These are phyloP conservation scores for Crambe crambe DNA, from an alignment of 37 sponge, comb jelly and placozoan species.

Conservation along the genomic window DNA sequence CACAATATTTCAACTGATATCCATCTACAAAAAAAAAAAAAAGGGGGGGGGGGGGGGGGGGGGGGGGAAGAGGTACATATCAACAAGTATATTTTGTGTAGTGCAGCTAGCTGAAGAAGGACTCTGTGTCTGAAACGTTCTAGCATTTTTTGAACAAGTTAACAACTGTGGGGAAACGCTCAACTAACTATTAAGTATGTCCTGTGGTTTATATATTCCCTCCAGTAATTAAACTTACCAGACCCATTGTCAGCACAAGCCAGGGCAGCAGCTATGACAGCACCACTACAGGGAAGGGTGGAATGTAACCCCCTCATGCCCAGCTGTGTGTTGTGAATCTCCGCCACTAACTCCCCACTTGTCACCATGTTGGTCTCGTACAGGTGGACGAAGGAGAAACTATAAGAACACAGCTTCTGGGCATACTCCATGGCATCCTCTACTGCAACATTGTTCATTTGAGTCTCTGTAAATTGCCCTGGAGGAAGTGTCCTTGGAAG, in stretches of 20 bases:
- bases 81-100: no score
- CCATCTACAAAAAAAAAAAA: background rate
- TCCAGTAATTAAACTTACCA: conserved; percentile 26
- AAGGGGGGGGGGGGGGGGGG: background rate
- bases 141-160: no score
- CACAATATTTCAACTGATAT: conserved; percentile 28
- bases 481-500: background rate
- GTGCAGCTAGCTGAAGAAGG: no score
- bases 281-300: conserved; percentile 20
- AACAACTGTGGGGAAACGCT: no score
- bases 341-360: conserved; percentile 55
- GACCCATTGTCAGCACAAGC: conserved; percentile 12
- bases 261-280: conserved; percentile 48
- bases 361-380: conserved; percentile 63
- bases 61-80: background rate
- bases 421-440: conserved; percentile 20
- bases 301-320: conserved; percentile 72
- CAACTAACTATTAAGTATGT: no score
- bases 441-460: conserved; percentile 8
- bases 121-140: no score
- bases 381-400: conserved; percentile 34
- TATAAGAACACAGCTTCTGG: conserved; percentile 51
- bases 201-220: no score
- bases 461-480: conserved; percentile 68
- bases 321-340: conserved; percentile 45